Evolutionary conservation across 92 coral and sea anemone species (phyloP), one percentile per base, ranked within the genome.

Genomic region (Plumapathes pennacea): DNA sequence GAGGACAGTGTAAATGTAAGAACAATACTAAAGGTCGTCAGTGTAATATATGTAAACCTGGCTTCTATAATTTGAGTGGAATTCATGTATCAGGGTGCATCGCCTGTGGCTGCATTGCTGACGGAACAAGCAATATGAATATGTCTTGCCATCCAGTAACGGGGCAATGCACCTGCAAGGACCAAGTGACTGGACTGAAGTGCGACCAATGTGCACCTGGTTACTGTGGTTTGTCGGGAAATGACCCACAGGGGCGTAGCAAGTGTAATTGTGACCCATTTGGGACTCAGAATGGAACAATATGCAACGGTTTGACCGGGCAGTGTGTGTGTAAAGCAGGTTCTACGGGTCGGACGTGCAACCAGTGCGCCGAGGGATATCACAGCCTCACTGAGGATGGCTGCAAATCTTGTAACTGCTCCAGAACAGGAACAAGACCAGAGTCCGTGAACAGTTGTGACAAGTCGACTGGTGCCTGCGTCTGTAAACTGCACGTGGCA

Each of bases 1-100:
- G 90, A 25, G 99, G 99, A 27, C 99, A 94, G 66, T 94, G 99
- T 46, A 62, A 80, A 28, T 94, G 99, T 46, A 94, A 84, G 41
- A 68, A 20, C 14, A 76, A 76, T 54, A 72, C 96, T 15, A 43
- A 61, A 14, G 99, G 99, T 18, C 89, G 95, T 15, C 70, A 67
- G 58, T 94, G 99, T 60, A 83, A 81, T 43, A 45, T 52, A 26
- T 94, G 99, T 52, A 84, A 77, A 41, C 77, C 85, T 33, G 99
- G 99, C 17, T 94, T 56, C 72, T 94, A 50, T 56, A 85, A 94
- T 68, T 83, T 94, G 24, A 94, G 73, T 44, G 40, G 61, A 20
- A 42, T 69, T 63, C 85, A 88, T 67, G 62, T 61, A 40, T 40
- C 77, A 45, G 99, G 99, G 11, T 94, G 99, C 52, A 60, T 74